A percentile compares a stretch with the other conserved stretches of the same genome.
Evolutionary conservation across 2,888 invertebrate genomes (phyloP).

Genomic region (Apodemia hepburni): DNA sequence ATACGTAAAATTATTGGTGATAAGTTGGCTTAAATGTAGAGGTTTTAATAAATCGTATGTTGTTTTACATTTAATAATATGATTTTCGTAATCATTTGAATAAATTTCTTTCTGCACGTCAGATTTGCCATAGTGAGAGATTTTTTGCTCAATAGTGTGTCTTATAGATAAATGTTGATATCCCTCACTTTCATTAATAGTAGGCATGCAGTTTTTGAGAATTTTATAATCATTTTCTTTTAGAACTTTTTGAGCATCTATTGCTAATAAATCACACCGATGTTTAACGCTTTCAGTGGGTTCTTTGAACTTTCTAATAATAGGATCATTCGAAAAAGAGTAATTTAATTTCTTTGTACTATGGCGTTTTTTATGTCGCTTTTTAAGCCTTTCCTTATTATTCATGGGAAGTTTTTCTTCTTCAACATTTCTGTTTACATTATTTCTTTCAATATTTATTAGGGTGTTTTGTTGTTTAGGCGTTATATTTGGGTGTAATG

Average conservation of each 20-base stretch:
- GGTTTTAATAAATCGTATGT: constrained; percentile 57
- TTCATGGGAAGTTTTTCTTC: constrained; percentile 15
- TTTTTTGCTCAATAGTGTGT: not conserved
- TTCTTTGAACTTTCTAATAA: constrained; percentile 36
- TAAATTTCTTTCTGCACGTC: not conserved
- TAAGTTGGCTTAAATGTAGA: constrained; percentile 28
- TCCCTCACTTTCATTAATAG: not conserved
- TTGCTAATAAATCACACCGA: constrained; percentile 33
- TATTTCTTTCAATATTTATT: not conserved
- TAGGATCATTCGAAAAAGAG: constrained; percentile 22
- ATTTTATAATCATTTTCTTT: constrained; percentile 5
- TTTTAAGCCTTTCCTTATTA: constrained; percentile 18
- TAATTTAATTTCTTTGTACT: constrained; percentile 17
- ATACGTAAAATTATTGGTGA: constrained; percentile 10
- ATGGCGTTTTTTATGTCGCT: constrained; percentile 15
- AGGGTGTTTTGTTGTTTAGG: too few species aligned
- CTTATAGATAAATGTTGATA: not conserved
- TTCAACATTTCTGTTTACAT: not conserved
- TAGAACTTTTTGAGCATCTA: constrained; percentile 15
- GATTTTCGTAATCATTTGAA: constrained; percentile 1
- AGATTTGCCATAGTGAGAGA: not conserved
- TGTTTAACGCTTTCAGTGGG: constrained; percentile 36
- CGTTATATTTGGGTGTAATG: too few species aligned
- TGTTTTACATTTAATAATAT: constrained; percentile 35
- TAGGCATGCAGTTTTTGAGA: not conserved